Evolutionary conservation across 2,113 vertebrate species (phyloP), one percentile per base, ranked within the genome.

Genomic region (Typhlomys cinereus): DNA sequence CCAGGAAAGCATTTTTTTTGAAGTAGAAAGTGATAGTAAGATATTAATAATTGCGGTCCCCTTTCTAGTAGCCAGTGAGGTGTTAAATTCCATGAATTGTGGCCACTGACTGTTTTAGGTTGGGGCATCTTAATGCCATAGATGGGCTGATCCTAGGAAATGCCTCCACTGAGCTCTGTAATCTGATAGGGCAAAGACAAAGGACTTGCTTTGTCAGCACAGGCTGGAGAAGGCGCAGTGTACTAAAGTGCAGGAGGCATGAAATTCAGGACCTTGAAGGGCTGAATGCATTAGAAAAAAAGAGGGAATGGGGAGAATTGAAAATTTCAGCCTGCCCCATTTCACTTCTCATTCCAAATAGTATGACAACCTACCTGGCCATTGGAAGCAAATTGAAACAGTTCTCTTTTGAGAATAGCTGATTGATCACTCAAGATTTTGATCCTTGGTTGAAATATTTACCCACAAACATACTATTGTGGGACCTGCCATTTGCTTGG

Each of bases 311-410:
- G 13, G 31, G 52, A 36, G 64, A 71, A 90, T 64, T 88, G 31
- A 87, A 92, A 88, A 74, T 61, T 61, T 67, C 29, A 46, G 50
- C 34, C 39, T 86, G 34, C 25, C 67, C 85, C 69, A 46, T 48
- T 96, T 89, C 90, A 54, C 50, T 76, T 78, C 79, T 64, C 74
- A 90, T 59, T 95, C n/a, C 94, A 92, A 74, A 88, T 36, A 89
- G 3, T 34, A 85, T 69, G 79, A 59, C 57, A 92, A 27, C 61
- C 12, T n/a, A 50, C 31, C 83, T 57, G n/a, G 69, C 92, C 74
- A 39, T 92, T 89, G 48, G 18, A 88, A 81, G 64, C 31, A 66
- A 71, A 64, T 44, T 50, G 52, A 92, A 76, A 85, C 57, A 41
- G 39, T 12, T 90, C 50, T 96, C 13, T 90, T 81, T 85, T 31